phyloP scores from a whole-genome alignment of 2,797 vertebrate genomes.

The Pelochelys cantorii region DNA sequence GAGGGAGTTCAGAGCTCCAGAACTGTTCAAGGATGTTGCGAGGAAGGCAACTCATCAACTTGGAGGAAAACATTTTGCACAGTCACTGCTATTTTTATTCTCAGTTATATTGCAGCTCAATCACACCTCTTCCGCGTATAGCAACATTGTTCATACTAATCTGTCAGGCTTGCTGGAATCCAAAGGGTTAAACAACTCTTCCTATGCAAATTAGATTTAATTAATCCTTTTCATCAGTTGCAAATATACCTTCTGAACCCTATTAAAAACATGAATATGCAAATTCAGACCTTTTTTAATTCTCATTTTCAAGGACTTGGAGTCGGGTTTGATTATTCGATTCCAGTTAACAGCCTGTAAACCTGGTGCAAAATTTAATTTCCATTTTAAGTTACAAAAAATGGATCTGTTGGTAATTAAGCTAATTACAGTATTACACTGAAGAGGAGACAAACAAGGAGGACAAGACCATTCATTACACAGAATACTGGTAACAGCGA shows the following conservation, averaged over 20 bases:
- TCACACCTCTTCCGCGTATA: not conserved
- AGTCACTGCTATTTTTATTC: not conserved
- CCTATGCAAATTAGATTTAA: conserved; percentile 83
- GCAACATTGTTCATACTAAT: not conserved
- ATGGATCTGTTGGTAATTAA: conserved; percentile 77
- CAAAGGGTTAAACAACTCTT: conserved; percentile 78
- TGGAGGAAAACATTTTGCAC: not conserved
- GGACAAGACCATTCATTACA: conserved; percentile 77
- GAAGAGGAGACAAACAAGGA: conserved; percentile 73
- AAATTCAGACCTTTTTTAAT: conserved; percentile 84
- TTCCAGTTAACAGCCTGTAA: conserved; percentile 83
- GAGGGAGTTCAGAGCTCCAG: not conserved
- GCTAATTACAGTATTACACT: conserved; percentile 76
- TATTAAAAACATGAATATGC: conserved; percentile 88
- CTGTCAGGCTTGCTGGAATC: conserved; percentile 7
- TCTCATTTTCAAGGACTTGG: conserved; percentile 84
- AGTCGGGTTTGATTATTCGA: conserved; percentile 84
- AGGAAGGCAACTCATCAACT: not conserved
- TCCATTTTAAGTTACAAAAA: conserved; percentile 82
- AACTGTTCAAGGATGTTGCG: not conserved
- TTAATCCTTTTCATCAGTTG: conserved; percentile 85
- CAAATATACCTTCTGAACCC: conserved; percentile 86
- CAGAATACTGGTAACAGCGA: conserved; percentile 57
- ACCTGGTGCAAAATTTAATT: conserved; percentile 83
- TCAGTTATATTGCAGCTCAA: accelerated